These are phyloP conservation scores for Anarrhichthys ocellatus DNA, from an alignment of 2,113 vertebrate species.

Conservation along the genomic window DNA sequence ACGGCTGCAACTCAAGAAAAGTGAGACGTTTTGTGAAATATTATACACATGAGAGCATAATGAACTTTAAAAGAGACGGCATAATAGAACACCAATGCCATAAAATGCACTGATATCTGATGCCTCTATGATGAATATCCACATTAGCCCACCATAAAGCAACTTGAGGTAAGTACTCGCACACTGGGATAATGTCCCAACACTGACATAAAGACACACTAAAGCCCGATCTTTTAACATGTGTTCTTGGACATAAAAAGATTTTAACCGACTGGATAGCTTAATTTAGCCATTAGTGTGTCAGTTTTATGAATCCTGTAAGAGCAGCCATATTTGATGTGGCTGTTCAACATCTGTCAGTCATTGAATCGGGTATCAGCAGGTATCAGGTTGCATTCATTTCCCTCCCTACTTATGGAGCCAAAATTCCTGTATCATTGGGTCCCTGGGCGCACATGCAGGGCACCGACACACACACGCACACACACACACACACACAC, in stretches of 20 bases:
- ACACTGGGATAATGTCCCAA: neutral
- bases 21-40: neutral
- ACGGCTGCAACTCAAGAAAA: neutral
- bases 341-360: conserved; percentile 35
- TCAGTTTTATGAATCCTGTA: conserved; percentile 5
- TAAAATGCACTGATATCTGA: neutral
- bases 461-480: neutral
- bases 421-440: conserved; percentile 33
- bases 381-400: conserved; percentile 32
- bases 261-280: neutral
- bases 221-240: neutral
- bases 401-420: conserved; percentile 31
- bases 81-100: neutral
- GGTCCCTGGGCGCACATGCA: neutral
- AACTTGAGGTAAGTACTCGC: neutral
- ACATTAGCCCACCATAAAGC: neutral
- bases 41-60: neutral
- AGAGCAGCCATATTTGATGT: neutral
- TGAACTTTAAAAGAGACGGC: neutral
- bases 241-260: neutral
- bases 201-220: neutral
- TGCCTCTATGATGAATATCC: neutral
- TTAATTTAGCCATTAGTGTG: conserved; percentile 1
- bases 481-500: conserved; percentile 9
- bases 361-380: conserved; percentile 18